Evolutionary conservation across 1,140 invertebrate species (phyloP), one percentile per base, ranked within the genome.

Genomic region (Drosophila nikananu): DNA sequence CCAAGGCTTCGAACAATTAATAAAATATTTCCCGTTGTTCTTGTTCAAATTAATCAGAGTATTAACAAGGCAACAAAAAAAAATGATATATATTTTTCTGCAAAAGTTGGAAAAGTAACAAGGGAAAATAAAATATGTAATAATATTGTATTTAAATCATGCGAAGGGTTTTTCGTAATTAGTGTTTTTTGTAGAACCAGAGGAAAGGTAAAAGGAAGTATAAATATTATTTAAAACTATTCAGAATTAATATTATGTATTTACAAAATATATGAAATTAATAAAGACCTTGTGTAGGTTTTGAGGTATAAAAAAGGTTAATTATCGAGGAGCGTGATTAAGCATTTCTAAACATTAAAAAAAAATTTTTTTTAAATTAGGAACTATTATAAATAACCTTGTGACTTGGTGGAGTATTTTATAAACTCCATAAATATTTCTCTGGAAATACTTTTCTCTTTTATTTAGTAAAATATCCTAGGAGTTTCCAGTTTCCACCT

Each of bases 1-100:
- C 49, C 76, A 64, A 49, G 19, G 27, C 15, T 44, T 55, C 41
- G 10, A 30, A 76, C 74, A 84, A 89, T 89, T 90, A 87, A 87
- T 87, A 89, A 52, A 57, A 90, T 77, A 81, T 84, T 79, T 68
- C 17, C 44, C 65, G 13, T 67, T 49, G 41, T 44, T 62, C 30
- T 37, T 70, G 54, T 41, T 21, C 64, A 71, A 55, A 77, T 68
- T 77, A 77, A 77, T 77, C 60, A 80, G 48, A 61, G 25, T 59
- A 49, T 23, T 73, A 62, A 58, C 37, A 72, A 25, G 59, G 60
- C 76, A 59, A 19, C 4, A 51, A 30, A 48, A 46, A 68, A 66
- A 35, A 41, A n/a, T n/a, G n/a, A n/a, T n/a, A n/a, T 66, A 44
- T 44, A 64, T 70, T 46, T 37, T 55, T 7, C 13, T 23, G 27